A percentile compares a stretch with the other conserved stretches of the same genome.
phyloP scores from a whole-genome alignment of 2,113 vertebrate species.

The Chascanopsetta lugubris region DNA sequence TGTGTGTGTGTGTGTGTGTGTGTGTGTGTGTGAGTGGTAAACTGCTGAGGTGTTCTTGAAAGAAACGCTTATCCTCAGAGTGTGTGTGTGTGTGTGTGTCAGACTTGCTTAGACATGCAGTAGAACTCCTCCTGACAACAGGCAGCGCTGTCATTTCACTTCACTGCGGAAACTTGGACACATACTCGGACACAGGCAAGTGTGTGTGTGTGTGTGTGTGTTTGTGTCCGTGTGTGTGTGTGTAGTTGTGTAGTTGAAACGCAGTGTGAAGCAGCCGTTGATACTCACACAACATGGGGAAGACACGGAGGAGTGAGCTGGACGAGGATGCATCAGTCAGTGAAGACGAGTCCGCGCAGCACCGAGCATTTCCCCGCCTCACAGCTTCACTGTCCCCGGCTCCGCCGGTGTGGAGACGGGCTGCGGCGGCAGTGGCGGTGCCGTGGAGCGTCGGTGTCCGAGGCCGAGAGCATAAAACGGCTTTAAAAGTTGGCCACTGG shows the following conservation, averaged over 20 bases:
- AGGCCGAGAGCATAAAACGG: constrained; percentile 25
- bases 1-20: no score
- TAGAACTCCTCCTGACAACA: constrained; percentile 40
- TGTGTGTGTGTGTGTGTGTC: neutral
- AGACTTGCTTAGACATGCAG: constrained; percentile 57
- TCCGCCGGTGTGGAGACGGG: constrained; percentile 6
- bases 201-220: neutral
- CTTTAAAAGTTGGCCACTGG: constrained; percentile 56
- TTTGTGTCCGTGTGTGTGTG: neutral
- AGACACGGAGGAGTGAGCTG: constrained; percentile 65
- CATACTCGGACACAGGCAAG: neutral
- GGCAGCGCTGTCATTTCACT: constrained; percentile 36
- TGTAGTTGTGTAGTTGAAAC: neutral
- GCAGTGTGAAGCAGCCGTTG: neutral
- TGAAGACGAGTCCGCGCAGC: constrained; percentile 59
- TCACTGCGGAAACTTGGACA: constrained; percentile 46
- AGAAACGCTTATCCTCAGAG: neutral
- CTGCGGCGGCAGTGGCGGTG: constrained; percentile 3
- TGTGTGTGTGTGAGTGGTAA: neutral
- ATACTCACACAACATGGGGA: constrained; percentile 77
- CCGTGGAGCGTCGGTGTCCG: constrained; percentile 1
- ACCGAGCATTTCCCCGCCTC: constrained; percentile 65
- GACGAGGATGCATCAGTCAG: constrained; percentile 82
- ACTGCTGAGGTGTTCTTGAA: no score
- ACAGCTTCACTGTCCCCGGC: constrained; percentile 37